Conservation (phyloP, 2,797 vertebrate genomes). For the Channallabes apus region DNA sequence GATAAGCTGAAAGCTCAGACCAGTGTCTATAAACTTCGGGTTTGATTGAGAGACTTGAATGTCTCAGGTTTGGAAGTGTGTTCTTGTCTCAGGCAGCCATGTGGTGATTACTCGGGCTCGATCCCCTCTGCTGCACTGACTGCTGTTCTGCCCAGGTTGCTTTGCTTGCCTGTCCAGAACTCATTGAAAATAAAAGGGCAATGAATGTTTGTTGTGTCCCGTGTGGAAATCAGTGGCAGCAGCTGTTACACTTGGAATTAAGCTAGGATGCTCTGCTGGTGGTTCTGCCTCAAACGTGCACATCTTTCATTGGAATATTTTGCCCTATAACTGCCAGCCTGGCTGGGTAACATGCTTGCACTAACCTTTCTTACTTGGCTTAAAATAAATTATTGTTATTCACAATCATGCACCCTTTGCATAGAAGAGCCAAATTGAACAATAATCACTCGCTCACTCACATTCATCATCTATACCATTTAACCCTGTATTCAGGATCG, state of each 20-base stretch:
- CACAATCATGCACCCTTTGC: neutral
- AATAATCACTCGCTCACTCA: too few relatives aligned
- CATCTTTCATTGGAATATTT: neutral
- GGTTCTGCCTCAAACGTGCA: neutral
- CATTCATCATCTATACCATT: too few relatives aligned
- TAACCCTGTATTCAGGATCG: too few relatives aligned
- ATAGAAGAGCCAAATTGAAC: too few relatives aligned
- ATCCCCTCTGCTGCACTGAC: neutral
- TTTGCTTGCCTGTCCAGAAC: neutral
- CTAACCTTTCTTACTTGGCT: neutral
- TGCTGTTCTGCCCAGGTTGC: neutral
- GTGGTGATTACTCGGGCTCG: neutral
- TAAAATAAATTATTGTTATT: neutral
- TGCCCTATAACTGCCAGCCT: too few relatives aligned
- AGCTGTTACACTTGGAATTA: slow-evolving; percentile 4
- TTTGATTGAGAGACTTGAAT: neutral
- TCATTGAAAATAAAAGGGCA: neutral
- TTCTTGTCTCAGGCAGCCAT: neutral
- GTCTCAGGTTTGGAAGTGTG: neutral
- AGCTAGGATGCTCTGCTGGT: slow-evolving; percentile 4
- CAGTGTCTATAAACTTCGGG: too few relatives aligned
- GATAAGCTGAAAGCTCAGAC: neutral
- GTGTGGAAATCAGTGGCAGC: slow-evolving; percentile 13
- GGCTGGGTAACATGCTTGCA: neutral
- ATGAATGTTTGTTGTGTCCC: neutral